These are phyloP conservation scores for Aix galericulata DNA, from an alignment of 2,113 vertebrate species.

Conservation along the genomic window DNA sequence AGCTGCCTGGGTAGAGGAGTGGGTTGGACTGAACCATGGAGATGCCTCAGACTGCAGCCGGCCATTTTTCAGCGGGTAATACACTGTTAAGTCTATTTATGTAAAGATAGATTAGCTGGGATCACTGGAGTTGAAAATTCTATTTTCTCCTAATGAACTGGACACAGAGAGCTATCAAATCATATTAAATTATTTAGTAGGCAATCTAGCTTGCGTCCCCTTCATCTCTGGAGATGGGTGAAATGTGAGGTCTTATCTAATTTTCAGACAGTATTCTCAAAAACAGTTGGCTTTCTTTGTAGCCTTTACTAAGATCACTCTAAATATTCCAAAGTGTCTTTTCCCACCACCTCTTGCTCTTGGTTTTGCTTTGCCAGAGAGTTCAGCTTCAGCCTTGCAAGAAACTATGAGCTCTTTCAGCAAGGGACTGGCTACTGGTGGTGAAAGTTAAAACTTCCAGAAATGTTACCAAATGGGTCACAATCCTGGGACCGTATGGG, in stretches of 20 bases:
- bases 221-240: slow-evolving; percentile 8
- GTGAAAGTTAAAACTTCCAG: neutral
- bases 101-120: slow-evolving; percentile 24
- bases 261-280: neutral
- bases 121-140: slow-evolving; percentile 38
- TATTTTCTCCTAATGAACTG: slow-evolving; percentile 57
- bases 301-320: neutral
- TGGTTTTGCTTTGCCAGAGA: neutral
- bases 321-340: neutral
- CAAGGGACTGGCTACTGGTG: neutral
- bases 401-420: neutral
- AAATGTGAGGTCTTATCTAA: slow-evolving; percentile 1
- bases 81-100: neutral
- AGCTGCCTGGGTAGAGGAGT: neutral
- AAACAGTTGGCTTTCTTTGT: neutral
- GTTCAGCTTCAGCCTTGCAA: neutral
- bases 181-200: slow-evolving; percentile 30
- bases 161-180: slow-evolving; percentile 24
- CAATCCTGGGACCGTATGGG: neutral
- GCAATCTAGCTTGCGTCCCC: neutral
- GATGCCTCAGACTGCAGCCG: neutral
- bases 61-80: neutral
- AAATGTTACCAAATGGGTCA: neutral
- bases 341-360: neutral
- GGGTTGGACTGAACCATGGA: neutral